Evolutionary conservation across 2,113 vertebrate genomes (phyloP), one percentile per base, ranked within the genome.

Genomic region (Melanotaenia duboulayi): DNA sequence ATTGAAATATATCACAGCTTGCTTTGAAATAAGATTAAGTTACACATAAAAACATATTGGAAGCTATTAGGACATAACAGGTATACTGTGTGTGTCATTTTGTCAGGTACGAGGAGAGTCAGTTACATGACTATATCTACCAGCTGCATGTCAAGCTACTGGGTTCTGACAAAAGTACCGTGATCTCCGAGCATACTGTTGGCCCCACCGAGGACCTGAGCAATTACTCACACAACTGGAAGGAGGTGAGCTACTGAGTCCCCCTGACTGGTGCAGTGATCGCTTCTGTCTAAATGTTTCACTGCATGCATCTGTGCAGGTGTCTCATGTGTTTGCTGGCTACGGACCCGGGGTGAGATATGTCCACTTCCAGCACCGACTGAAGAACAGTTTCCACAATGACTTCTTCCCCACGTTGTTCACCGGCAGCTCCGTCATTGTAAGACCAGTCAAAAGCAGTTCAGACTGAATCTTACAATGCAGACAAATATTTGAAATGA

Each of bases 41-140:
- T 14, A 13, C 39, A 13, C 7, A 2, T 48, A 19, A 44, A 14
- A 44, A n/a, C 17, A 42, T 24, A 2, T 7, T 16, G 7, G 0
- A 12, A 20, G 39, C 8, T 57, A n/a, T 19, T 32, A 17, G 23
- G 13, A 17, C 23, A 44, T 24, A 46, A 62, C 3, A 2, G 4
- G 9, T 7, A 16, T 1, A 19, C n/a, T 42, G 24, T 66, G 44
- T 22, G 49, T 59, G 9, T 58, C 11, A 11, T 54, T 32, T 75
- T 32, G 35, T 81, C 40, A 96, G 96, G 95, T 97, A 93, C 17
- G 96, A 97, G 81, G 94, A 96, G 90, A 96, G 92, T 83, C 93
- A 91, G 63, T 71, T 96, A 62, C 92, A 95, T 22, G 0, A 55
- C 0, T 88, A 75, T 10, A 94, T 96, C 72, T 96, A 96, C 14